These are phyloP conservation scores for Folsomia manolachei DNA, from an alignment of 2,888 invertebrate species.

Conservation along the genomic window DNA sequence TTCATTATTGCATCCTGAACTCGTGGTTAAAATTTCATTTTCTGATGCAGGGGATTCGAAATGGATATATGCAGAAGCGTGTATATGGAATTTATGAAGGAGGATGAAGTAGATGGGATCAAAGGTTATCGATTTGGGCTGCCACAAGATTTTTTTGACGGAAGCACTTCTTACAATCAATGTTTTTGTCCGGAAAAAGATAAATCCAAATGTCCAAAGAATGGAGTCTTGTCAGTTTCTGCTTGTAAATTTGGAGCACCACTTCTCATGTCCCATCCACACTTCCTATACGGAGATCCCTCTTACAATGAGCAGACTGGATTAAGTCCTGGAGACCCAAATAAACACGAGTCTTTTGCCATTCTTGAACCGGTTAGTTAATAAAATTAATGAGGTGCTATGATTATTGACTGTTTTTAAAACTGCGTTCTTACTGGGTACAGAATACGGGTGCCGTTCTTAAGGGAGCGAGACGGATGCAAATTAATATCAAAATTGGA, in stretches of 20 bases:
- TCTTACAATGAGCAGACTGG: conserved; percentile 32
- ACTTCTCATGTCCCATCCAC: conserved; percentile 31
- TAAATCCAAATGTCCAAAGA: conserved; percentile 27
- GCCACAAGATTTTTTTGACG: conserved; percentile 20
- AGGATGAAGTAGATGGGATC: conserved; percentile 31
- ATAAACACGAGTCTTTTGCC: conserved; percentile 24
- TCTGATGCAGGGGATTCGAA: conserved; percentile 31
- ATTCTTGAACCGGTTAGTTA: conserved; percentile 39
- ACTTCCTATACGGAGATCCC: conserved; percentile 33
- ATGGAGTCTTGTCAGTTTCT: conserved; percentile 27
- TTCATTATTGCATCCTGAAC: too few species aligned
- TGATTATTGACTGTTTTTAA: not conserved
- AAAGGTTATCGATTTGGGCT: conserved; percentile 26
- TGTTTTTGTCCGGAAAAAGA: conserved; percentile 35
- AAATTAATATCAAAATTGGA: conserved; percentile 34
- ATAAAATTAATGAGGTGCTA: too few species aligned
- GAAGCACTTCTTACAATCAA: conserved; percentile 32
- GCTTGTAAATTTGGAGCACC: conserved; percentile 33
- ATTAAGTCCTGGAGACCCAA: conserved; percentile 25
- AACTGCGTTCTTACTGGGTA: not conserved
- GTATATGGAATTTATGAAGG: conserved; percentile 27
- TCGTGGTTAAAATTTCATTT: too few species aligned
- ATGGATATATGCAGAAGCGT: conserved; percentile 36
- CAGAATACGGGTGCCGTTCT: conserved; percentile 36
- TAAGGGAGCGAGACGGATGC: conserved; percentile 26